phyloP scores from a whole-genome alignment of 2,797 vertebrate genomes.

The Betta splendens region DNA sequence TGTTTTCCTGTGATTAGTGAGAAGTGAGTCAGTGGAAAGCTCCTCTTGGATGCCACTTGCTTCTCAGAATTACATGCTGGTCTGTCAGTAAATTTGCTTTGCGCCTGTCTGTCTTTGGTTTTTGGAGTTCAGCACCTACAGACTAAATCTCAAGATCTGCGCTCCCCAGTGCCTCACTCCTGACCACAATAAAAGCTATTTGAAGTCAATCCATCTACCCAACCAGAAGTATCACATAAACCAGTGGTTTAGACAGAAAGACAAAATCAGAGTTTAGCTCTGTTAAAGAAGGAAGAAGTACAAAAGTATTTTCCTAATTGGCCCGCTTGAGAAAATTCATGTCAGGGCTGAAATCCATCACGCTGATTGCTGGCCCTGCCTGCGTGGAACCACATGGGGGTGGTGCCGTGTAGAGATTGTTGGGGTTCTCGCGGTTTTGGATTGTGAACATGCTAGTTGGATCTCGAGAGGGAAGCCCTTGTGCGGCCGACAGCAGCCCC shows the following conservation, averaged over 20 bases:
- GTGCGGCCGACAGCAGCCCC: constrained; percentile 58
- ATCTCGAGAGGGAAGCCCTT: constrained; percentile 62
- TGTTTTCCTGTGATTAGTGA: constrained; percentile 36
- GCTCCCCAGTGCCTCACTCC: constrained; percentile 49
- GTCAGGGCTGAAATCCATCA: constrained; percentile 74
- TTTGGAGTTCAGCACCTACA: constrained; percentile 38
- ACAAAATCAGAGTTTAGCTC: constrained; percentile 47
- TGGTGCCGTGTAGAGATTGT: constrained; percentile 52
- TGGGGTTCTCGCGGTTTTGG: constrained; percentile 68
- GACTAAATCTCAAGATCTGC: constrained; percentile 33
- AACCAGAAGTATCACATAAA: constrained; percentile 13
- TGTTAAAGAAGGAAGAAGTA: constrained; percentile 37
- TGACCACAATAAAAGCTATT: constrained; percentile 55
- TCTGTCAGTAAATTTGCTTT: constrained; percentile 26
- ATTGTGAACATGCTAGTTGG: constrained; percentile 64
- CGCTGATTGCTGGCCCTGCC: constrained; percentile 71
- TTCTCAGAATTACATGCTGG: constrained; percentile 22
- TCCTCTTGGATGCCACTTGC: constrained; percentile 20
- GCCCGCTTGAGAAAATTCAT: constrained; percentile 59
- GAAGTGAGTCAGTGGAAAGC: constrained; percentile 31
- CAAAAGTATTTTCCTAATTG: constrained; percentile 69
- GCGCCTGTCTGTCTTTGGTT: constrained; percentile 36
- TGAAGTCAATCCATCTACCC: constrained; percentile 50
- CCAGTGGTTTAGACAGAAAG: constrained; percentile 11
- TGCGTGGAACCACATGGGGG: constrained; percentile 53